Evolutionary conservation across 2,113 vertebrate genomes (phyloP).

Genomic region (Mystacornis crossleyi): DNA sequence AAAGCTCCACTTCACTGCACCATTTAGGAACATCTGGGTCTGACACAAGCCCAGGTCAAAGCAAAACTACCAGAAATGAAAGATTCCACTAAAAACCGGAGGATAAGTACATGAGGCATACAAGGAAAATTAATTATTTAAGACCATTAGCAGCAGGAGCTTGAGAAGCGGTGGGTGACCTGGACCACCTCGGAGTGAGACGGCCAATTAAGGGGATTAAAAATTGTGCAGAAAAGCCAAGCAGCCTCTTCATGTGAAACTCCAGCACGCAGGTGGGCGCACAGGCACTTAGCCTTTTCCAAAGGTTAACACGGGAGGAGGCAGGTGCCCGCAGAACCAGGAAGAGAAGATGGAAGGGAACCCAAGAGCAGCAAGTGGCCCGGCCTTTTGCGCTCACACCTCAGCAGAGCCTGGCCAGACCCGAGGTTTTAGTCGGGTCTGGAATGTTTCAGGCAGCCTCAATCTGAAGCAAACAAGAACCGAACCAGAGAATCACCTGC

Average conservation of each 20-base stretch:
- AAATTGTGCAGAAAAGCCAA: neutral
- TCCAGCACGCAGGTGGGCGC: neutral
- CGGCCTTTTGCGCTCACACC: neutral
- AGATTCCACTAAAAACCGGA: neutral
- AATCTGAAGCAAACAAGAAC: neutral
- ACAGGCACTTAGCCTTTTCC: neutral
- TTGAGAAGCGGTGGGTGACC: neutral
- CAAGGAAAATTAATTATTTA: neutral
- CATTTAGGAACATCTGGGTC: neutral
- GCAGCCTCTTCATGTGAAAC: neutral
- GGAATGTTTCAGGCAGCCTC: neutral
- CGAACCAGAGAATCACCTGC: neutral
- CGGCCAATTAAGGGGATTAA: neutral
- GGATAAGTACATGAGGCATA: neutral
- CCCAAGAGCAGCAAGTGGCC: fast-evolving
- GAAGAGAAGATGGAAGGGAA: neutral
- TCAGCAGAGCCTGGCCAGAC: neutral
- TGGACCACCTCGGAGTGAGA: neutral
- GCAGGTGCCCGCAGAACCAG: neutral
- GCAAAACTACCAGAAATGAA: neutral
- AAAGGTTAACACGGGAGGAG: neutral
- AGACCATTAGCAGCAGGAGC: neutral
- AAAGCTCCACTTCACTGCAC: neutral
- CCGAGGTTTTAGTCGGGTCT: neutral
- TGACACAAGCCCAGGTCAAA: neutral